phyloP scores from a whole-genome alignment of 92 coral and sea anemone genomes.

The Phenganax marumi region DNA sequence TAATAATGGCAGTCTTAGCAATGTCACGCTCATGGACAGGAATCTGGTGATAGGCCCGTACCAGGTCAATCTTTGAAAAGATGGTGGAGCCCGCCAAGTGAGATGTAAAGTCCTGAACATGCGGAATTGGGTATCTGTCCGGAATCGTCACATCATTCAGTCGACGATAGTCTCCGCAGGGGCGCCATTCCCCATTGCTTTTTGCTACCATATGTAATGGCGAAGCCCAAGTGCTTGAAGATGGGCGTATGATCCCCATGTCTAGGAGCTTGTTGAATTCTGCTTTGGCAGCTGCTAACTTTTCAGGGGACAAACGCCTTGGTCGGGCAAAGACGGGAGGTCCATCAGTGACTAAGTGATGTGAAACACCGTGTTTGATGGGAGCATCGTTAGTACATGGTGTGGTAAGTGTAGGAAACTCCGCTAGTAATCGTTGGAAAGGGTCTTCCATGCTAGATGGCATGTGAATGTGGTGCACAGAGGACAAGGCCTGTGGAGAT shows the following conservation, averaged over 20 bases:
- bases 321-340: conserved; percentile 47
- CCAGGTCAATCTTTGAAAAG: conserved; percentile 40
- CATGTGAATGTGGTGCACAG: conserved; percentile 7
- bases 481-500: conserved; percentile 27
- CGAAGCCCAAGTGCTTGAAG: conserved; percentile 62
- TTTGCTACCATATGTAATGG: conserved; percentile 54
- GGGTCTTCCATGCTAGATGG: conserved; percentile 11
- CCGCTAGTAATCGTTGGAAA: conserved; percentile 27
- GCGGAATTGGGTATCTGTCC: conserved; percentile 56
- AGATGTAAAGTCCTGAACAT: conserved; percentile 59
- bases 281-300: conserved; percentile 44
- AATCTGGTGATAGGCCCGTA: conserved; percentile 59
- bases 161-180: conserved; percentile 55
- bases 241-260: conserved; percentile 48
- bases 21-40: conserved; percentile 45
- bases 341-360: conserved; percentile 35
- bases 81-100: conserved; percentile 39
- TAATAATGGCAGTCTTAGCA: conserved; percentile 49
- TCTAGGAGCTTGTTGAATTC: conserved; percentile 50
- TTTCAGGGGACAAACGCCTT: conserved; percentile 44
- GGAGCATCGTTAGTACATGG: conserved; percentile 44
- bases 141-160: conserved; percentile 52
- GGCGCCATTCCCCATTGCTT: conserved; percentile 52
- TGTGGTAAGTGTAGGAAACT: conserved; percentile 47
- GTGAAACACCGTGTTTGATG: conserved; percentile 29